Percentiles rank a stretch among this genome's conserved stretches.
Conservation (phyloP, 2,113 vertebrate genomes). For the Rhynchopsitta pachyrhyncha region DNA sequence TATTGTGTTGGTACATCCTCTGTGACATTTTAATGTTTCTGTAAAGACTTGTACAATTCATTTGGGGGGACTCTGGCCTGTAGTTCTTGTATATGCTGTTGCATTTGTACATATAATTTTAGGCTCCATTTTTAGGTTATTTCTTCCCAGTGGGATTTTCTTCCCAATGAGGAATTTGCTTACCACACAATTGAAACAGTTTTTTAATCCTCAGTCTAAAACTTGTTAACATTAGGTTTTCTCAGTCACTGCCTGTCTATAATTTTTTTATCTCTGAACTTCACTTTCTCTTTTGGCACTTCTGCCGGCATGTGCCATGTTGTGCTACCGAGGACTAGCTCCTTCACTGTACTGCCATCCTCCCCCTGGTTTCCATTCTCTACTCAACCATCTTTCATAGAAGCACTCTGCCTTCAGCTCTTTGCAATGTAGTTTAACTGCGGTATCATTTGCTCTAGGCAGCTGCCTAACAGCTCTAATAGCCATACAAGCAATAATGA, state of each 20-base stretch:
- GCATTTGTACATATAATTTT: background rate
- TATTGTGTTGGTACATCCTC: background rate
- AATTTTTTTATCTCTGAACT: background rate
- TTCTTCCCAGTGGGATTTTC: background rate
- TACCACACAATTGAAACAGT: background rate
- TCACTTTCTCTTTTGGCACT: background rate
- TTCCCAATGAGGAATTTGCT: background rate
- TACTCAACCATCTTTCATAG: background rate
- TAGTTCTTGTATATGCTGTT: background rate
- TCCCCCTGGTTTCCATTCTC: background rate
- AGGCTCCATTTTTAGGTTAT: background rate
- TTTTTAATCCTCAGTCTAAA: background rate
- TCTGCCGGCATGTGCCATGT: background rate
- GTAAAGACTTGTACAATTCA: background rate
- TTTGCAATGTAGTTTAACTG: background rate
- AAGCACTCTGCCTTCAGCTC: background rate
- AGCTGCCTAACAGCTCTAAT: background rate
- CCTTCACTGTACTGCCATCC: background rate
- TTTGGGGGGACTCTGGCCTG: background rate
- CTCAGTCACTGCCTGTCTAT: background rate
- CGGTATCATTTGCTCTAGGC: background rate
- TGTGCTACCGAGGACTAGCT: background rate
- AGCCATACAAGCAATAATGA: fast-evolving
- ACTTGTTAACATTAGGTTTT: background rate
- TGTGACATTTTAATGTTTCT: background rate